These are phyloP conservation scores for Imbricaverruca yamaguchii DNA, from an alignment of 2,888 invertebrate genomes.

Conservation along the genomic window DNA sequence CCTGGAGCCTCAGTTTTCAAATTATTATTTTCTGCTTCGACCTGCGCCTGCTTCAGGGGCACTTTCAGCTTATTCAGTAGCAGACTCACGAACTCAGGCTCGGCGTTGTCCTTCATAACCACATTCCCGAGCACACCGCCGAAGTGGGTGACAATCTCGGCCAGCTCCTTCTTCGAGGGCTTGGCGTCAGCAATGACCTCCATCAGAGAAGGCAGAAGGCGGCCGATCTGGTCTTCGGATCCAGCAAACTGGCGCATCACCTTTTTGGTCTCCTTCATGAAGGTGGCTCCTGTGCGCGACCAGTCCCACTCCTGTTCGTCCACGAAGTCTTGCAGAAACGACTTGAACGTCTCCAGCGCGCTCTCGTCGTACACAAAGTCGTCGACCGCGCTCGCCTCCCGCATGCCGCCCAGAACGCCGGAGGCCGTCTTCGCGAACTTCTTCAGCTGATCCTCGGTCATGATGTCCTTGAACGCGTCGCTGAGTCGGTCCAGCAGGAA, in stretches of 20 bases:
- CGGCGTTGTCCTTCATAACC: conserved; percentile 8
- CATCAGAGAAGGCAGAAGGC: conserved; percentile 10
- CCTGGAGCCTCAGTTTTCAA: too few species aligned
- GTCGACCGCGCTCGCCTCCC: background rate
- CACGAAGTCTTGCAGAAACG: conserved; percentile 13
- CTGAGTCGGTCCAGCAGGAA: conserved; percentile 18
- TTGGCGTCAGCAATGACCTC: conserved; percentile 3
- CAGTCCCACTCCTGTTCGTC: conserved; percentile 20
- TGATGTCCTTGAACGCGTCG: background rate
- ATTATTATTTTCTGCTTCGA: too few species aligned
- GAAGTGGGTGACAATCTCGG: background rate
- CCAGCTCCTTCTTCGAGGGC: background rate
- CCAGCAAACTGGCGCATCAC: conserved; percentile 6
- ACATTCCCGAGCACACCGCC: conserved; percentile 1
- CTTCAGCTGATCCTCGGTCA: background rate
- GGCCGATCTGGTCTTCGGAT: conserved; percentile 16
- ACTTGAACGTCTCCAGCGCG: conserved; percentile 18
- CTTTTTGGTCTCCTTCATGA: conserved; percentile 6
- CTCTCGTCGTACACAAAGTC: conserved; percentile 17
- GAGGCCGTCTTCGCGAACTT: conserved; percentile 6
- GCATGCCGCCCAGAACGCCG: conserved; percentile 10
- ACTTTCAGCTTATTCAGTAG: background rate
- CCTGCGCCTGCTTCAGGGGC: background rate
- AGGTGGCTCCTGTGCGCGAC: background rate
- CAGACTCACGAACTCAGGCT: background rate